phyloP scores from a whole-genome alignment of 2,888 invertebrate species.

The Chymomyza procnemis region DNA sequence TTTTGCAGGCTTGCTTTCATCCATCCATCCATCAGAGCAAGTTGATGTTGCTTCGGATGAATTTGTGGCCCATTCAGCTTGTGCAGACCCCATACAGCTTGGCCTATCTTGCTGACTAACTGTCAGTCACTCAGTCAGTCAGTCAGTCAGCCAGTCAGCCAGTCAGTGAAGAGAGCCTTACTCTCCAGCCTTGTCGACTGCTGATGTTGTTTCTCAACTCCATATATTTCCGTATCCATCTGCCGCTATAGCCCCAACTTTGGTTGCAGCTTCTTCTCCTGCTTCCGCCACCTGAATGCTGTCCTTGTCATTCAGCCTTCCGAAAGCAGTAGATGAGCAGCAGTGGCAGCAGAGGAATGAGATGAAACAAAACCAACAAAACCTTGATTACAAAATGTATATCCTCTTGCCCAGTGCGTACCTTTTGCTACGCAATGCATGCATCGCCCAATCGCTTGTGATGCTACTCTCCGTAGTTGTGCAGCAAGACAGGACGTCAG shows the following conservation, averaged over 20 bases:
- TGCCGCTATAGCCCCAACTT: background rate
- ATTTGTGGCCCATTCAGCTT: background rate
- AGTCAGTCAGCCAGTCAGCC: slow-evolving; percentile 63
- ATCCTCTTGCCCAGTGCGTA: slow-evolving; percentile 53
- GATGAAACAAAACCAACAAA: slow-evolving; percentile 35
- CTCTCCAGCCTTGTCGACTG: background rate
- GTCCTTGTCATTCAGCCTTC: slow-evolving; percentile 18
- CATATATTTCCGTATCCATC: background rate
- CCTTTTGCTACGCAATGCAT: slow-evolving; percentile 31
- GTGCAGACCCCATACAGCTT: slow-evolving; percentile 5
- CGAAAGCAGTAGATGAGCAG: background rate
- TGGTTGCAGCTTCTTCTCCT: background rate
- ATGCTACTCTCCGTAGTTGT: background rate
- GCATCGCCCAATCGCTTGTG: background rate
- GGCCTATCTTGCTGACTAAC: slow-evolving; percentile 36
- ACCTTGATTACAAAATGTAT: slow-evolving; percentile 57
- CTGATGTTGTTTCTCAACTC: background rate
- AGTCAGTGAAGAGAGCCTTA: slow-evolving; percentile 49
- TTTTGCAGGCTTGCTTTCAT: slow-evolving; percentile 66
- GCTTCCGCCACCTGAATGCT: slow-evolving; percentile 19
- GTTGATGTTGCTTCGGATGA: slow-evolving; percentile 39
- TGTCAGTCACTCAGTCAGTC: slow-evolving; percentile 62
- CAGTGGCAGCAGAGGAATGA: no score
- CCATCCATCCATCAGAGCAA: slow-evolving; percentile 64
- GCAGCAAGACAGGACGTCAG: background rate